These are phyloP conservation scores for Dasypogon diadema DNA, from an alignment of 2,888 invertebrate genomes.

Conservation along the genomic window DNA sequence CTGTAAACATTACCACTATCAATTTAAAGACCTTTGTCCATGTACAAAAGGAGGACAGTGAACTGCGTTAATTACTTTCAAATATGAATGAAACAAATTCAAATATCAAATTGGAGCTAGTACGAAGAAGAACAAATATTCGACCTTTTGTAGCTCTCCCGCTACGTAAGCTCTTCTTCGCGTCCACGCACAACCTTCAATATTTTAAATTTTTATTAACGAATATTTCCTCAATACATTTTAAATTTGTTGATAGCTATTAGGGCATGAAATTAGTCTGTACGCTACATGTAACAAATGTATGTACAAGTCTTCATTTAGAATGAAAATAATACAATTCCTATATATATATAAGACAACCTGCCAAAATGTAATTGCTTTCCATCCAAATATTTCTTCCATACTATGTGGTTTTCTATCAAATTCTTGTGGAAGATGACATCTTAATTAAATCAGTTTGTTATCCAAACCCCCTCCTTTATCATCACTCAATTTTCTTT, in stretches of 20 bases:
- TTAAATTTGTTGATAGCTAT: neutral
- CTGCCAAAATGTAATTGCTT: neutral
- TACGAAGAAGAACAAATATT: no score
- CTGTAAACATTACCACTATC: no score
- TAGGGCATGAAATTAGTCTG: neutral
- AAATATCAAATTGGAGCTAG: no score
- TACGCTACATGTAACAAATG: neutral
- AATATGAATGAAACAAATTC: no score
- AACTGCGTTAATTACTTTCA: no score
- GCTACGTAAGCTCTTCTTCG: no score
- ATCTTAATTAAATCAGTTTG: neutral
- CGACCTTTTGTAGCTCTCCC: no score
- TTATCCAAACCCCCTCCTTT: neutral
- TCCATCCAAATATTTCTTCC: neutral
- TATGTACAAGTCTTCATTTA: neutral
- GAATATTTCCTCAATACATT: neutral
- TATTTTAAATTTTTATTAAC: no score
- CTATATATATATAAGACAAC: neutral
- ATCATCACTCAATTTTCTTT: neutral
- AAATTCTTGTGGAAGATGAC: conserved; percentile 48
- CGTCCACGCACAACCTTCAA: no score
- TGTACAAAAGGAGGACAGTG: no score
- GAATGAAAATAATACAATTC: neutral
- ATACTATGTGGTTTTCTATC: conserved; percentile 23
- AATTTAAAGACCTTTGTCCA: no score